phyloP scores from a whole-genome alignment of 1,140 invertebrate genomes.

The Tetramorium parvispinum region DNA sequence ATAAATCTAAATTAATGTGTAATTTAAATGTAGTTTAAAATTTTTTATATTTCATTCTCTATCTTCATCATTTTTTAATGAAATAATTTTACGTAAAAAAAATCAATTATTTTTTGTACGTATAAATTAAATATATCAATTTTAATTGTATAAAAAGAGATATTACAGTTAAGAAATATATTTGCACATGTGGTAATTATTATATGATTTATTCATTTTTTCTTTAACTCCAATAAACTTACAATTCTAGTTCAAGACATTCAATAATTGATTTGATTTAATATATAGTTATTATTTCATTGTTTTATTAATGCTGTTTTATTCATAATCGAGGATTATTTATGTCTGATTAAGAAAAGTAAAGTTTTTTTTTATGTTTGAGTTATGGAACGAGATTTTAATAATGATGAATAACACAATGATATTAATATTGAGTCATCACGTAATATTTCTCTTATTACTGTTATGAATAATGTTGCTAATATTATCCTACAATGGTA shows the following conservation, averaged over 20 bases:
- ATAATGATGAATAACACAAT: slow-evolving; percentile 55
- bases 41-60: not conserved
- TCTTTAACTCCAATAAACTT: too few relatives aligned
- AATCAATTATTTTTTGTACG: not conserved
- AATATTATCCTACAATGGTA: not conserved
- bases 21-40: not conserved
- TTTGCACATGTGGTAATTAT: not conserved
- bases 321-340: slow-evolving; percentile 23
- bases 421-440: slow-evolving; percentile 18
- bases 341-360: slow-evolving; percentile 32
- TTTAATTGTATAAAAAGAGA: not conserved
- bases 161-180: not conserved
- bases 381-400: slow-evolving; percentile 46
- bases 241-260: too few relatives aligned
- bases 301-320: not conserved
- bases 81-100: not conserved
- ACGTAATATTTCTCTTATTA: slow-evolving; percentile 55
- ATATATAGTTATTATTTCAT: not conserved
- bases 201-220: not conserved
- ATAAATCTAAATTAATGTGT: not conserved
- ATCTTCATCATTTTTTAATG: not conserved
- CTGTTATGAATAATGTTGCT: not conserved
- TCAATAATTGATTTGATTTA: too few relatives aligned
- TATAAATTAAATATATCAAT: not conserved
- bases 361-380: slow-evolving; percentile 42